A percentile compares a stretch with the other conserved stretches of the same genome.
phyloP scores from a whole-genome alignment of 2,113 vertebrate species.

The Steatornis caripensis region DNA sequence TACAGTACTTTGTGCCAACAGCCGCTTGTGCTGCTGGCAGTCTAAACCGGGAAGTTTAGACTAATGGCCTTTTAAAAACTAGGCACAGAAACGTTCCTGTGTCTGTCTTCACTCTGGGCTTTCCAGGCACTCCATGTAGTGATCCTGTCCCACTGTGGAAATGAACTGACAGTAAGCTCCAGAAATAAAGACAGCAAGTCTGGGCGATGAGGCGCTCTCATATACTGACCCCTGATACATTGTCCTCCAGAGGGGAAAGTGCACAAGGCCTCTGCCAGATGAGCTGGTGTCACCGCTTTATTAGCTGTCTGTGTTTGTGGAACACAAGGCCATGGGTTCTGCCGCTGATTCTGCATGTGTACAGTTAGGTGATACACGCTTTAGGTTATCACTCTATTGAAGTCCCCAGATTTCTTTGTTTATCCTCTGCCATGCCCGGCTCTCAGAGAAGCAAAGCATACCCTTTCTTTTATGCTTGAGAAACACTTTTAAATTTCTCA shows the following conservation, averaged over 20 bases:
- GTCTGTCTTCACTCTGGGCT: neutral
- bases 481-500: neutral
- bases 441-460: neutral
- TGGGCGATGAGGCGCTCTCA: neutral
- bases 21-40: neutral
- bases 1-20: neutral
- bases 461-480: neutral
- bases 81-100: neutral
- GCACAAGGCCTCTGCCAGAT: neutral
- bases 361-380: fast-evolving
- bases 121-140: neutral
- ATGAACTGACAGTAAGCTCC: neutral
- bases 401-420: neutral
- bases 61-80: neutral
- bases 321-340: neutral
- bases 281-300: neutral
- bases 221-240: neutral
- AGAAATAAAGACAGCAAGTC: neutral
- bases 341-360: neutral
- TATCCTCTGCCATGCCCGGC: neutral
- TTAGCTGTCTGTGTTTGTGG: neutral
- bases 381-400: neutral
- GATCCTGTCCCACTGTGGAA: neutral
- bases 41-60: neutral
- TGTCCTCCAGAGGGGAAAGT: neutral